Evolutionary conservation across 2,888 invertebrate species (phyloP).

Genomic region (Gerosis bhagava): DNA sequence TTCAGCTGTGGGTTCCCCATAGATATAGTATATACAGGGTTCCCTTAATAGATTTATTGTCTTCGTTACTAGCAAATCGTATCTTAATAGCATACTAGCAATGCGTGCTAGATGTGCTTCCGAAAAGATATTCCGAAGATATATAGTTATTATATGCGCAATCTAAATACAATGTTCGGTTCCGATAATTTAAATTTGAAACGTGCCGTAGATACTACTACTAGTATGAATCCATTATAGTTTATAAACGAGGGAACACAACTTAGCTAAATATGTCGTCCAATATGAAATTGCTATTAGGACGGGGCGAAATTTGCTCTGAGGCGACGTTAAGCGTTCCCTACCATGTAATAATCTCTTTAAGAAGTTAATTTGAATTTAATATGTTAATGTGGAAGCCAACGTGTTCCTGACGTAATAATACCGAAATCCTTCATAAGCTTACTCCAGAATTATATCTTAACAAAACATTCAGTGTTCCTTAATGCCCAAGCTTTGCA

Average conservation of each 20-base stretch:
- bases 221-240: constrained; percentile 13
- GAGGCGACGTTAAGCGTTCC: constrained; percentile 8
- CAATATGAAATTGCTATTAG: constrained; percentile 25
- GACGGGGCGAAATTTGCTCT: constrained; percentile 17
- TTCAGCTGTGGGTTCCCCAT: too few species aligned
- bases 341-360: constrained; percentile 22
- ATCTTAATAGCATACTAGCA: too few species aligned
- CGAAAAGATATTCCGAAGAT: too few species aligned
- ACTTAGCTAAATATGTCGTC: constrained; percentile 14
- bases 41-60: too few species aligned
- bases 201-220: background rate
- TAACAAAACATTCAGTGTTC: constrained; percentile 29
- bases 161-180: constrained; percentile 9
- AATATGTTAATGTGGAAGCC: constrained; percentile 30
- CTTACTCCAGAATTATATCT: constrained; percentile 30
- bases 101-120: too few species aligned
- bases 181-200: constrained; percentile 16
- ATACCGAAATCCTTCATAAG: constrained; percentile 31
- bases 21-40: too few species aligned
- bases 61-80: too few species aligned
- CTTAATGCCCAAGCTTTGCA: constrained; percentile 18
- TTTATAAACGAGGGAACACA: constrained; percentile 15
- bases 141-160: too few species aligned
- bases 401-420: constrained; percentile 28
- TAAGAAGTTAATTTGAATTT: constrained; percentile 30